Base-by-base conservation (phyloP, 2,113 vertebrate genomes). In the Cinclus cinclus region DNA sequence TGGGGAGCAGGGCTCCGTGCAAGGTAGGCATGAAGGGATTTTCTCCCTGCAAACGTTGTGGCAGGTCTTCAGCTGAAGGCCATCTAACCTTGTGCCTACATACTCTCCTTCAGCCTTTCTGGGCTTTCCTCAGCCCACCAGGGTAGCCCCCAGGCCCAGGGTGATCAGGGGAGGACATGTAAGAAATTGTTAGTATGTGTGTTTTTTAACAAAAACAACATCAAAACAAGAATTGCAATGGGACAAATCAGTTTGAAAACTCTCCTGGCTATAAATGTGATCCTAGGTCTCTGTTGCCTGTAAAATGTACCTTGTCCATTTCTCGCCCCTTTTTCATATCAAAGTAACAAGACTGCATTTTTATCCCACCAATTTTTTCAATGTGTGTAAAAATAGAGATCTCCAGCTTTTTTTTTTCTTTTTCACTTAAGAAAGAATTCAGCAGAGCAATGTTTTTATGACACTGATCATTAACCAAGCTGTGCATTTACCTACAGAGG, bases 151-250 rank as follows among this genome's bases (percentile, higher is more conserved):
- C 20, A 62, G 13, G 25, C 60, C 35, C 73, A 47, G 24, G 12
- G 21, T 55, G 37, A 39, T 52, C 15, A 24, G 10, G 27, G 44
- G 14, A 79, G 7, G 13, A 25, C 1, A 0, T 3, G 4, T 50
- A 63, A 52, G 46, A 71, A 82, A 46, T 11, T 47, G n/a, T 18
- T 78, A 35, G 4, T 1, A 2, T 74, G 3, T 73, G 15, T 9
- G 2, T 13, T 3, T 7, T 78, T 83, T 74, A 22, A 83, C 77
- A 52, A 52, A 52, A 52, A 52, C 15, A 28, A 81, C 35, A 70
- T 27, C 14, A 21, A 68, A 59, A 22, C 1, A 5, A 78, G 44
- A 41, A 25, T 24, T 81, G 35, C 18, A 59, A 0, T 56, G 24
- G 37, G 30, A 9, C 35, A 64, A 33, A 78, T 64, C 28, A 44